Base-by-base conservation (phyloP, 2,797 vertebrate genomes). In the Gila robusta region DNA sequence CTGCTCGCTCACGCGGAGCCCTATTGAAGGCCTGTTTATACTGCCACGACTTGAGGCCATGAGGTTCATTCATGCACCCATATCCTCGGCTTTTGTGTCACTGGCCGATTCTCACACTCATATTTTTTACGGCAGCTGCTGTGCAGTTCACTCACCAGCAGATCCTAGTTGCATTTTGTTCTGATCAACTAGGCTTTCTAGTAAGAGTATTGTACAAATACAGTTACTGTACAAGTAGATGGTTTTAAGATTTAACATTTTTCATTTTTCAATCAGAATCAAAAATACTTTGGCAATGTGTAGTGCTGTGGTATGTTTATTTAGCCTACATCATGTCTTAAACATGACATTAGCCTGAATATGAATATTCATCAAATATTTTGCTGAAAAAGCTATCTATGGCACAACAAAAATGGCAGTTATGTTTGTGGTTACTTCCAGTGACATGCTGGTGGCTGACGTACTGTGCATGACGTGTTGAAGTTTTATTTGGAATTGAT, bases 11-110 rank as follows among this genome's bases (percentile, higher is more conserved):
- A 88, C 56, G 72, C 85, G 87, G 47, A 35, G 71, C 21, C 26
- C 71, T 64, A 62, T 37, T 85, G 71, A 85, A 35, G 52, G 16
- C n/a, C 83, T 82, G 83, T 82, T 85, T 82, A 70, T 74, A 39
- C 69, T 73, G n/a, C 73, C 41, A 8, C 39, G 6, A 71, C 56
- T 26, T 23, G 73, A 85, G 83, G 81, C 56, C 87, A 88, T 47
- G 47, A 74, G 69, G 87, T 88, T 86, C 83, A 85, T 59, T 26
- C 71, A 77, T 70, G 59, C 35, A 47, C 28, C 44, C 67, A 69
- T 78, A 87, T 28, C 64, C n/a, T 41, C 6, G 11, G 44, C 47
- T 54, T 70, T 62, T 80, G 47, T 69, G 79, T 70, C 79, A 37
- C 47, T 47, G 78, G 23, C 59, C 4, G 39, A 80, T 32, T 44